Conservation (phyloP, 1,140 invertebrate genomes). For the Caenorhabditis inopinata region DNA sequence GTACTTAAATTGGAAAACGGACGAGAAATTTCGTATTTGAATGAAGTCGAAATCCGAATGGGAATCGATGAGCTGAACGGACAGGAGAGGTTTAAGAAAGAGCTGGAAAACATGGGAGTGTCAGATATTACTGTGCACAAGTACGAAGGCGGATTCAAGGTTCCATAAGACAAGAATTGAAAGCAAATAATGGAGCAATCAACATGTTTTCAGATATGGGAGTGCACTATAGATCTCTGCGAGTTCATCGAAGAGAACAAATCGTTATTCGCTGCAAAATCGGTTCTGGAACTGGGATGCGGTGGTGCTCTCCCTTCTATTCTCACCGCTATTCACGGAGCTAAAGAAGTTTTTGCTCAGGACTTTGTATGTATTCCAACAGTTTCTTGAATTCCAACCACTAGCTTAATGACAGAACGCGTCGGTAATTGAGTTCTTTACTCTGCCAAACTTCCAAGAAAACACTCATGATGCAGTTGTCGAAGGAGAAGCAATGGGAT, state of each 20-base stretch:
- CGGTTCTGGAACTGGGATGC: conserved; percentile 60
- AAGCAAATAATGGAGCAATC: too few relatives aligned
- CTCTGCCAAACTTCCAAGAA: conserved; percentile 57
- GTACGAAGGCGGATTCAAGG: conserved; percentile 48
- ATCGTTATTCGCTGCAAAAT: conserved; percentile 2
- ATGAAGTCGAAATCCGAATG: conserved; percentile 17
- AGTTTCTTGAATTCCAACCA: background rate
- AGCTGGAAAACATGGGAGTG: conserved; percentile 22
- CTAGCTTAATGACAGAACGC: conserved; percentile 56
- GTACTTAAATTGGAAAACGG: background rate
- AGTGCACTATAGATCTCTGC: conserved; percentile 39
- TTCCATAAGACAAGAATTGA: too few relatives aligned
- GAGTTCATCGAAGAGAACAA: conserved; percentile 30
- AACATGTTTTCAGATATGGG: conserved; percentile 40
- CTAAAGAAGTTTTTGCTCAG: conserved; percentile 60
- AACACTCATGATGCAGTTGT: conserved; percentile 44
- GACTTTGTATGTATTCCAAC: conserved; percentile 61
- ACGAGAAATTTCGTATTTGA: background rate
- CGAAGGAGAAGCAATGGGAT: conserved; percentile 49
- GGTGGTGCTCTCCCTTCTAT: conserved; percentile 65
- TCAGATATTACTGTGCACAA: conserved; percentile 40
- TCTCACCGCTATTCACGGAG: conserved; percentile 52
- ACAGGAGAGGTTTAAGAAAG: conserved; percentile 1
- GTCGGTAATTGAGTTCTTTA: conserved; percentile 62
- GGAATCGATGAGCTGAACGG: background rate